These are phyloP conservation scores for Lasioglossum oenotherae DNA, from an alignment of 2,888 invertebrate species.

Conservation along the genomic window DNA sequence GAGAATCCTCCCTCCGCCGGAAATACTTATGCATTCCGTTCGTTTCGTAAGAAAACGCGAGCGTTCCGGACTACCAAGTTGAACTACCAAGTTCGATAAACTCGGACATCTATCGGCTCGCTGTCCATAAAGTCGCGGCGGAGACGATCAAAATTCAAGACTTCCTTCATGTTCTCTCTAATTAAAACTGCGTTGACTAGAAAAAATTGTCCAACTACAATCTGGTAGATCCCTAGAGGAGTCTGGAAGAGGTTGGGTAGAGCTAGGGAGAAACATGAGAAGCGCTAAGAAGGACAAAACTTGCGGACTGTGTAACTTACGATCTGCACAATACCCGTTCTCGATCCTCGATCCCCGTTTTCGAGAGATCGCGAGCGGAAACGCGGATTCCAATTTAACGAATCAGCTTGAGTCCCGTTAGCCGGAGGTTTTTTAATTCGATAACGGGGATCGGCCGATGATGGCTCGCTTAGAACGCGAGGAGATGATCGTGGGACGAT, in stretches of 20 bases:
- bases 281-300: background rate
- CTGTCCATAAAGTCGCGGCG: no score
- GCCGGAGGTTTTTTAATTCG: constrained; percentile 28
- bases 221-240: background rate
- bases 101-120: background rate
- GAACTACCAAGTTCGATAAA: background rate
- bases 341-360: background rate
- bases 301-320: no score
- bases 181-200: no score
- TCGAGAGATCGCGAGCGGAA: constrained; percentile 3
- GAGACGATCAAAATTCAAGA: no score
- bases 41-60: constrained; percentile 80
- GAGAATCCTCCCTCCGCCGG: constrained; percentile 83
- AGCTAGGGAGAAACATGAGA: no score
- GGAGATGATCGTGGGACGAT: constrained; percentile 34
- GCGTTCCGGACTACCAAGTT: constrained; percentile 77
- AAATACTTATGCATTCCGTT: constrained; percentile 84
- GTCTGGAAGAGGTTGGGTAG: background rate
- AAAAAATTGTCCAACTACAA: background rate
- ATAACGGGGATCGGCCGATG: constrained; percentile 23
- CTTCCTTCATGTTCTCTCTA: no score
- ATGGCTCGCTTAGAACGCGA: constrained; percentile 28
- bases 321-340: no score
- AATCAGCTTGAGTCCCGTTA: constrained; percentile 35
- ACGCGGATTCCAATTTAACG: constrained; percentile 27